Evolutionary conservation across 2,797 vertebrate genomes (phyloP).

Genomic region (Podargus strigoides): DNA sequence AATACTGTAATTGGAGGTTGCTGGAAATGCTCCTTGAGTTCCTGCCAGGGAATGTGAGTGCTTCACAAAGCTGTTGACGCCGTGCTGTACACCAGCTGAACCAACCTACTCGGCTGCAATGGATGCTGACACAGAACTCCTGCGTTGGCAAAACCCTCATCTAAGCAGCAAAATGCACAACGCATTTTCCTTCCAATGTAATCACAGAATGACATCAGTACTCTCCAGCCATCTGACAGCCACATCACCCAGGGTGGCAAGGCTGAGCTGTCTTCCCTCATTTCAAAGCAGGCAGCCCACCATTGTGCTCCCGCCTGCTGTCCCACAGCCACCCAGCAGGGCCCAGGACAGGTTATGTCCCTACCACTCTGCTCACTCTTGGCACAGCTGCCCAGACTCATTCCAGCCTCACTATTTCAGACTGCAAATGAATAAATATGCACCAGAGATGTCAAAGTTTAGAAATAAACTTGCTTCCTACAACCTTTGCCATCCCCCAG

Average conservation of each 20-base stretch:
- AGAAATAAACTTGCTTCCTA: background rate
- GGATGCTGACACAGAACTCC: background rate
- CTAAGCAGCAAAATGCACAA: background rate
- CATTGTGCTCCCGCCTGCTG: rapidly evolving
- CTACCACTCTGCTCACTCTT: background rate
- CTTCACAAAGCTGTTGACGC: background rate
- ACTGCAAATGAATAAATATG: background rate
- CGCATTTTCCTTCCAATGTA: background rate
- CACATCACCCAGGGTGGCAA: background rate
- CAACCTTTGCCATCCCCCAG: background rate
- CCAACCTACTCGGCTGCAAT: background rate
- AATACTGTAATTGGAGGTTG: slow-evolving; percentile 36
- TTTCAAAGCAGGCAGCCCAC: background rate
- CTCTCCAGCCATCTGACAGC: background rate
- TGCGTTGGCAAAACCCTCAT: background rate
- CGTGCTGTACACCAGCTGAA: background rate
- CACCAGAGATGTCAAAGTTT: background rate
- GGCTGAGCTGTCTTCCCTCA: background rate
- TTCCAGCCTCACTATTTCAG: background rate
- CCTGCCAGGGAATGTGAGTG: slow-evolving; percentile 18
- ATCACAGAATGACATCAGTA: background rate
- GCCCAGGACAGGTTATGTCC: background rate
- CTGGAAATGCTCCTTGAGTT: slow-evolving; percentile 17
- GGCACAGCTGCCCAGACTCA: background rate
- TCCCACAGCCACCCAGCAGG: rapidly evolving